phyloP scores from a whole-genome alignment of 2,888 invertebrate genomes.

The Euproctis similis region DNA sequence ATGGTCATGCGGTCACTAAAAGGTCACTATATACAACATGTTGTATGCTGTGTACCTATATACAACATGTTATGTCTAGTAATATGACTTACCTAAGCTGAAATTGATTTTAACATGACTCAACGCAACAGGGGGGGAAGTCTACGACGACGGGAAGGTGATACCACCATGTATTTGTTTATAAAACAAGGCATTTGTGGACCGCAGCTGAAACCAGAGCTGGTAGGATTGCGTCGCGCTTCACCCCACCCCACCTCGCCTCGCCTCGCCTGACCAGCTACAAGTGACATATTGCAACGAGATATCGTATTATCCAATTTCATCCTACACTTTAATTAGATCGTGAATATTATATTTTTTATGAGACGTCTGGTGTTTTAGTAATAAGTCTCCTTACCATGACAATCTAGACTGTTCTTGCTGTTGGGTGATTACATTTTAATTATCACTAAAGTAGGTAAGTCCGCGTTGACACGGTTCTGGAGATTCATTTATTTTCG shows the following conservation, averaged over 20 bases:
- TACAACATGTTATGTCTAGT: neutral
- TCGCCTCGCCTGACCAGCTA: slow-evolving; percentile 43
- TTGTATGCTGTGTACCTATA: too few species aligned
- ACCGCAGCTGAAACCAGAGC: slow-evolving; percentile 55
- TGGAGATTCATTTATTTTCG: too few species aligned
- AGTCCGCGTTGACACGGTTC: too few species aligned
- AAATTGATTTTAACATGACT: slow-evolving; percentile 15
- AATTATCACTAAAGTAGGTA: too few species aligned
- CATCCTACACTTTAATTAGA: slow-evolving; percentile 52
- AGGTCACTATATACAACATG: too few species aligned
- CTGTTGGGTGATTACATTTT: too few species aligned
- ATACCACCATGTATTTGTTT: slow-evolving; percentile 30
- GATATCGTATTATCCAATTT: slow-evolving; percentile 55
- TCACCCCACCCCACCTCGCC: too few species aligned
- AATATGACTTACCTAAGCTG: neutral
- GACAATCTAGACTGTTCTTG: too few species aligned
- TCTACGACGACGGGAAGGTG: slow-evolving; percentile 36
- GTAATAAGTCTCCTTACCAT: too few species aligned
- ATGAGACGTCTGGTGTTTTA: too few species aligned
- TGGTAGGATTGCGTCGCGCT: slow-evolving; percentile 21
- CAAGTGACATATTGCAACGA: slow-evolving; percentile 55
- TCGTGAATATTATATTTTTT: too few species aligned
- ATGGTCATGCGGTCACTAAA: too few species aligned
- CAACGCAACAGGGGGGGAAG: slow-evolving; percentile 28
- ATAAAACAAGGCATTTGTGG: slow-evolving; percentile 35